Conservation (phyloP, 2,888 invertebrate species). For the Darwinula stevensoni region DNA sequence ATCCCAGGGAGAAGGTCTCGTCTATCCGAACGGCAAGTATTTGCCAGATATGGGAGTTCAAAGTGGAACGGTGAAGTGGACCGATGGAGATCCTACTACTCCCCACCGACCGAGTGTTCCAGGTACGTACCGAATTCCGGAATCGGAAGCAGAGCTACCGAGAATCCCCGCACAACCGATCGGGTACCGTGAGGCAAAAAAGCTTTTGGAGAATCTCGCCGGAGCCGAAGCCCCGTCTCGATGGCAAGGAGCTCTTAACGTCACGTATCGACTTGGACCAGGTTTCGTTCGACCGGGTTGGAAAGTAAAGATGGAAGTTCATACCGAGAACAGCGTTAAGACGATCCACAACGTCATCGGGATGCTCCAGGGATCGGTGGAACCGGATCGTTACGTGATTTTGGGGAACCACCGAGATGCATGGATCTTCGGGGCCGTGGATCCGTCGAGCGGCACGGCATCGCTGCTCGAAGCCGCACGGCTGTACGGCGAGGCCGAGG, state of each 20-base stretch:
- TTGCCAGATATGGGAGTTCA: conserved; percentile 20
- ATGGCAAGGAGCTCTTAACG: conserved; percentile 18
- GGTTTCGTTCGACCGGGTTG: conserved; percentile 12
- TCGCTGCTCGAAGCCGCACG: conserved; percentile 19
- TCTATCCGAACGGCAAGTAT: conserved; percentile 16
- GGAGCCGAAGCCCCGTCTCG: conserved; percentile 14
- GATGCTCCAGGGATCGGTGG: conserved; percentile 13
- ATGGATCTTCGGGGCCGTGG: conserved; percentile 21
- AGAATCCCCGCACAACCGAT: conserved; percentile 18
- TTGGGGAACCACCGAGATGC: conserved; percentile 23
- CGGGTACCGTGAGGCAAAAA: conserved; percentile 16
- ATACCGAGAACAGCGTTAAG: conserved; percentile 9
- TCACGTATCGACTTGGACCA: conserved; percentile 17
- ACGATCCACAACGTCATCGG: conserved; percentile 16
- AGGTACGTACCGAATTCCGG: conserved; percentile 11
- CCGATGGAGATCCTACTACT: conserved; percentile 21
- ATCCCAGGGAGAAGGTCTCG: conserved; percentile 10
- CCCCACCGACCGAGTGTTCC: conserved; percentile 21
- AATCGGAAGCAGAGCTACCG: conserved; percentile 13
- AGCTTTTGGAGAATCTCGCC: conserved; percentile 13
- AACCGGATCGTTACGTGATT: conserved; percentile 20
- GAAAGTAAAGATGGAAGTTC: conserved; percentile 10
- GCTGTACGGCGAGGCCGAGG: conserved; percentile 15
- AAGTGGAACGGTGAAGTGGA: conserved; percentile 16
- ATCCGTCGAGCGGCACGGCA: conserved; percentile 21